Evolutionary conservation across 2,797 vertebrate genomes (phyloP).

Genomic region (Neosalanx taihuensis): DNA sequence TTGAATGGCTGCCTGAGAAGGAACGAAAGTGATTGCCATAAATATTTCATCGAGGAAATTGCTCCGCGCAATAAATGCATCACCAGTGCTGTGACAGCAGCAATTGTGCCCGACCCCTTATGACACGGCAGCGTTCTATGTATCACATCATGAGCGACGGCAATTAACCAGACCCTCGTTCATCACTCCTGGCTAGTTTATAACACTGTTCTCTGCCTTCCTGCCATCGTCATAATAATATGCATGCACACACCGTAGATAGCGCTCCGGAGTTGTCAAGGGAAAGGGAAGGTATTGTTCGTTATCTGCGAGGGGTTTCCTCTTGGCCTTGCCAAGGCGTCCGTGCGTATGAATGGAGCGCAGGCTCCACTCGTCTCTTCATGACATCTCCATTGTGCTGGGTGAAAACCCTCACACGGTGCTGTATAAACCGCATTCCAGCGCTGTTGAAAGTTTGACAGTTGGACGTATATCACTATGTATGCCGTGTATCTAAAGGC

Average conservation of each 20-base stretch:
- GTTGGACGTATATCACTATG: constrained; percentile 61
- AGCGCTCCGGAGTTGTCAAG: constrained; percentile 44
- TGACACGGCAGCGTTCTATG: constrained; percentile 48
- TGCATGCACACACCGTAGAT: constrained; percentile 41
- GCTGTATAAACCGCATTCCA: constrained; percentile 42
- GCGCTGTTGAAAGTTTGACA: constrained; percentile 54
- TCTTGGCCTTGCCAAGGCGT: constrained; percentile 50
- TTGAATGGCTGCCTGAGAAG: constrained; percentile 38
- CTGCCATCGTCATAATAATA: constrained; percentile 57
- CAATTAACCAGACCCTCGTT: constrained; percentile 64
- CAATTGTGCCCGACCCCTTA: constrained; percentile 46
- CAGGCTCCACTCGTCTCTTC: constrained; percentile 53
- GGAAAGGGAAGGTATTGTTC: constrained; percentile 44
- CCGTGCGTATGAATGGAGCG: constrained; percentile 43
- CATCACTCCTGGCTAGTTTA: constrained; percentile 63
- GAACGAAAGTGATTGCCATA: constrained; percentile 54
- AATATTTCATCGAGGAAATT: constrained; percentile 68
- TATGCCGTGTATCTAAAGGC: constrained; percentile 47
- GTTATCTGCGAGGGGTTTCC: constrained; percentile 56
- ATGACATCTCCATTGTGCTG: constrained; percentile 63
- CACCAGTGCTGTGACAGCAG: constrained; percentile 41
- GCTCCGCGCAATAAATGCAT: constrained; percentile 65
- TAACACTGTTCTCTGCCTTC: constrained; percentile 61
- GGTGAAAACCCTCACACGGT: constrained; percentile 51
- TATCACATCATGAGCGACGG: constrained; percentile 57